A percentile compares a stretch with the other conserved stretches of the same genome.
These are phyloP conservation scores for Drosophila paulistorum DNA, from an alignment of 1,140 invertebrate species.

Conservation along the genomic window DNA sequence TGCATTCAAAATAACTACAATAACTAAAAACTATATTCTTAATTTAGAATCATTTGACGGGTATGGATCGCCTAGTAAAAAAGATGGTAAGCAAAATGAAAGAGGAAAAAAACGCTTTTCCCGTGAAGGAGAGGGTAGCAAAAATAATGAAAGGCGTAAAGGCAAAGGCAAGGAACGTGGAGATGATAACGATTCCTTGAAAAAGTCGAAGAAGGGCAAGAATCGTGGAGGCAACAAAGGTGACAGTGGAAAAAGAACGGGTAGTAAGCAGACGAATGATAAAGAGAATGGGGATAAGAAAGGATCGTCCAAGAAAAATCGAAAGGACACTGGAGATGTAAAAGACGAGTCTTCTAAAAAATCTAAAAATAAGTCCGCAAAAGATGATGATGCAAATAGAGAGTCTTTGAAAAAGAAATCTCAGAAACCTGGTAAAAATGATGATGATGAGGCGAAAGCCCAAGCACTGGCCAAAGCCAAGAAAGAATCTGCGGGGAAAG, in stretches of 20 bases:
- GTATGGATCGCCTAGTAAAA: neutral
- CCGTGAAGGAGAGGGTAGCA: neutral
- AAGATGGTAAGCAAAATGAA: neutral
- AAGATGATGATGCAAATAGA: conserved; percentile 1
- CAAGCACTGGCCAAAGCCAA: neutral
- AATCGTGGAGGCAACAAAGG: no score
- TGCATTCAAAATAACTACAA: neutral
- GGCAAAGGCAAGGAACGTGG: neutral
- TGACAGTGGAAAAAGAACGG: no score
- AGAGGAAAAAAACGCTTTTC: neutral
- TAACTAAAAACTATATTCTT: neutral
- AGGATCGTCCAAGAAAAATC: neutral
- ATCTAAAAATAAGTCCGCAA: neutral
- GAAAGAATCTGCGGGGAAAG: neutral
- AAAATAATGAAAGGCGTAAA: conserved; percentile 2
- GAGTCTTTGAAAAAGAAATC: neutral
- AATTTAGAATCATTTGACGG: neutral
- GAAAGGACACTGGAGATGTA: neutral
- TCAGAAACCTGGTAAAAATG: no score
- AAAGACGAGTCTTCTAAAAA: neutral
- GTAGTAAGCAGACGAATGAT: no score
- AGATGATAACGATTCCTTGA: conserved; percentile 8
- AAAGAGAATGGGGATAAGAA: neutral
- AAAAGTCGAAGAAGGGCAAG: neutral
- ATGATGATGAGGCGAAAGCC: neutral